Base-by-base conservation (phyloP, 2,113 vertebrate species). In the Rallus limicola region DNA sequence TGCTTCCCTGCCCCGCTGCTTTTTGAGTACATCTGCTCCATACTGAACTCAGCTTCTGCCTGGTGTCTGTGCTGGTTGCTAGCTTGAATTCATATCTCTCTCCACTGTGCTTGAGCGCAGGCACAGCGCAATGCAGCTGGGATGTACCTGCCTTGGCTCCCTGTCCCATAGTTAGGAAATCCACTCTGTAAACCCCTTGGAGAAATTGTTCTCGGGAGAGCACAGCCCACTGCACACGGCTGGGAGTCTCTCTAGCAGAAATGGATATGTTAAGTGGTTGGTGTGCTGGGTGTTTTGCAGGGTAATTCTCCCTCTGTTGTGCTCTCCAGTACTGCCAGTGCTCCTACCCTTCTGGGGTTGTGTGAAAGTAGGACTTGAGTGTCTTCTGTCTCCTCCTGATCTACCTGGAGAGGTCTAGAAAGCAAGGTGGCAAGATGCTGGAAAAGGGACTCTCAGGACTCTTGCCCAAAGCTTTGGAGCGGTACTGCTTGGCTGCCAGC, bases 111-210 rank as follows among this genome's bases (percentile, higher is more conserved):
- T 2, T 33, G 46, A 69, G 58, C 4, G 2, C 6, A 40, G 65
- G 8, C 8, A 25, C 31, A 55, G 69, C 0, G 1, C 0, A 3
- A 36, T 18, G 16, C n/a, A 71, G 24, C 15, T 7, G 21, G 31
- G n/a, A 53, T 8, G n/a, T 40, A 46, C 34, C 86, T 46, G 12
- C 6, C 26, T 58, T 42, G 83, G 50, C 20, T 13, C 38, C 77
- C 40, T 10, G 13, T 11, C 40, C 17, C 12, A 5, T 1, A 50
- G n/a, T 40, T 29, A 55, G 4, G 11, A 80, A 80, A 65, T 33
- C 58, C 25, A 16, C 26, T 80, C 70, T 67, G 42, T 69, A 52
- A 92, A 86, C 21, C 33, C 72, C 84, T 56, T 2, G 38, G 81
- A 58, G 70, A 23, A 69, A 79, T 10, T 9, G 8, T 42, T 94